These are phyloP conservation scores for Hyperoodon ampullatus DNA, from an alignment of 2,113 vertebrate genomes.

Conservation along the genomic window DNA sequence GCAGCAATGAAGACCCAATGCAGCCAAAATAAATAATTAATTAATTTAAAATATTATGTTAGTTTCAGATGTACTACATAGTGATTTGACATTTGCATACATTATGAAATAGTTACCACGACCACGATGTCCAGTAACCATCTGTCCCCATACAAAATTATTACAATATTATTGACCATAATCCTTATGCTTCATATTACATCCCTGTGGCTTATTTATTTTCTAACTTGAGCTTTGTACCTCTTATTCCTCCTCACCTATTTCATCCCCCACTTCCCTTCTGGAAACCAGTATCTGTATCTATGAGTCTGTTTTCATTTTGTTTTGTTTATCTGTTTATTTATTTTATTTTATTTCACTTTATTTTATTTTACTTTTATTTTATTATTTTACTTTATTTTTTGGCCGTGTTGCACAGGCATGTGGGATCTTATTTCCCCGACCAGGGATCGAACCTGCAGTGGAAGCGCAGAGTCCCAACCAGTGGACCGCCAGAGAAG, in stretches of 20 bases:
- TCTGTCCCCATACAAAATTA: neutral
- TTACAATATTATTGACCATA: neutral
- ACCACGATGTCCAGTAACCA: neutral
- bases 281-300: neutral
- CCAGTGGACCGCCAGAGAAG: neutral
- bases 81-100: neutral
- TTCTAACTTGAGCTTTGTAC: neutral
- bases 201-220: neutral
- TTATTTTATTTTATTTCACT: neutral
- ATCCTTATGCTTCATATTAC: neutral
- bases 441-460: neutral
- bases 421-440: too few relatives aligned
- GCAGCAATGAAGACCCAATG: too few relatives aligned
- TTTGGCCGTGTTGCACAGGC: neutral
- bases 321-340: too few relatives aligned
- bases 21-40: too few relatives aligned
- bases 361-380: too few relatives aligned
- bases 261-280: neutral
- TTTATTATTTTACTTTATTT: neutral
- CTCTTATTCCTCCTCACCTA: neutral
- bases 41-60: neutral
- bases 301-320: too few relatives aligned
- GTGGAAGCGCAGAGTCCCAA: neutral
- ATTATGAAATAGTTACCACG: neutral
- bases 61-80: neutral